These are phyloP conservation scores for Myotis davidii DNA, from an alignment of 2,113 vertebrate genomes.

Conservation along the genomic window DNA sequence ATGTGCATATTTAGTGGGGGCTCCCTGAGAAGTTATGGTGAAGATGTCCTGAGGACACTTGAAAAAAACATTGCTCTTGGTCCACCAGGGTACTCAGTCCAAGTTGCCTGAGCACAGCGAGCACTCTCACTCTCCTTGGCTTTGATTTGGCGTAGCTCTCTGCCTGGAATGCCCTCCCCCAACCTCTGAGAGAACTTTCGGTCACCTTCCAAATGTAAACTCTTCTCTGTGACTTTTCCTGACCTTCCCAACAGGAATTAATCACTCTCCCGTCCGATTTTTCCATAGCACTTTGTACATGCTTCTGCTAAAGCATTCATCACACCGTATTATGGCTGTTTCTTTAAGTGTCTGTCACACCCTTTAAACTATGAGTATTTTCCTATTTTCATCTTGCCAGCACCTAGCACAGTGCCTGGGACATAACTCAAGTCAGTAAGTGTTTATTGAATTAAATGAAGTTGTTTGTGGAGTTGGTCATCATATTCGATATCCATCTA, in stretches of 20 bases:
- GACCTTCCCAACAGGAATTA: constrained; percentile 65
- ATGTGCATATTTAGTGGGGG: not conserved
- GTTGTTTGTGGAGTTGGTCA: constrained; percentile 41
- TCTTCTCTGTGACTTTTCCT: constrained; percentile 64
- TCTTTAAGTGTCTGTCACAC: constrained; percentile 56
- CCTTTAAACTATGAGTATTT: constrained; percentile 63
- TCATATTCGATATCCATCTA: constrained; percentile 33
- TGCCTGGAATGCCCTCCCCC: constrained; percentile 31
- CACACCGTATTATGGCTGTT: constrained; percentile 27
- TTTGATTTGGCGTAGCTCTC: not conserved
- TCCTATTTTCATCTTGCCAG: constrained; percentile 49
- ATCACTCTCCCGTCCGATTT: constrained; percentile 42
- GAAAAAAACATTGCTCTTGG: not conserved
- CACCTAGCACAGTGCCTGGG: constrained; percentile 64
- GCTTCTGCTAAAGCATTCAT: constrained; percentile 69
- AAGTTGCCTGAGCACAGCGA: not conserved
- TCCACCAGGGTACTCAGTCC: not conserved
- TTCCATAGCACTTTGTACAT: constrained; percentile 36
- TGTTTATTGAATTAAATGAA: constrained; percentile 65
- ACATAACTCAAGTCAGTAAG: constrained; percentile 52
- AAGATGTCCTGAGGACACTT: not conserved
- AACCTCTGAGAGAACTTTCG: constrained; percentile 61
- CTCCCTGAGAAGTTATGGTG: not conserved
- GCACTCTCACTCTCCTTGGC: not conserved
- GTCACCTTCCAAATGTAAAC: constrained; percentile 67